Evolutionary conservation across 2,113 vertebrate genomes (phyloP), one percentile per base, ranked within the genome.

Genomic region (Phylloscopus trochilus): DNA sequence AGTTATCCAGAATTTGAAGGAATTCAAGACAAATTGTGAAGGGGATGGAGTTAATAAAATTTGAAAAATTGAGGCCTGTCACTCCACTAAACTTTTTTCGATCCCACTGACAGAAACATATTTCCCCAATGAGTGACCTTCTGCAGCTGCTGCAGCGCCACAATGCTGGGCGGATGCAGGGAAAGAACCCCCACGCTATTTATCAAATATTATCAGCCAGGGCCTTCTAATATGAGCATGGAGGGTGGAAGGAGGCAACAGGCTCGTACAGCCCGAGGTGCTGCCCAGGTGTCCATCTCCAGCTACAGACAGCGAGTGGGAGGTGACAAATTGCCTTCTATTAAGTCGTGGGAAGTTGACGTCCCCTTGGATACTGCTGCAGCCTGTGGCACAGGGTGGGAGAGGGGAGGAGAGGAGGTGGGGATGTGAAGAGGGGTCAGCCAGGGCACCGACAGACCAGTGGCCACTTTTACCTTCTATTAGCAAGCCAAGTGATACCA

Each of bases 51-150:
- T 98, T 98, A 98, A 98, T 98, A 98, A 98, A 97, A 98, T 97
- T 96, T 98, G 98, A 98, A 98, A 98, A 98, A 98, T 98, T 96
- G 97, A 97, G 97, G 87, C 94, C 97, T 98, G 98, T 98, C 98
- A 98, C 96, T 97, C 96, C 33, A 46, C 97, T 97, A 98, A 98
- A 98, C 98, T 98, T 98, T 98, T 97, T 98, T 97, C 98, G 97
- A 98, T 98, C 96, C 97, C 62, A 73, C 96, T 97, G 98, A 98
- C 98, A 97, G 97, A 83, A 98, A 98, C 97, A 98, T 97, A 98
- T 98, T 98, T 98, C 98, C 98, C 98, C 98, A 98, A 98, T 98
- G 98, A 98, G 97, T 97, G 98, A 97, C 98, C 97, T 98, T 96
- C 51, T 63, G 95, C 98, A 98, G 98, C 97, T 97, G 97, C 97